Base-by-base conservation (phyloP, 1,140 invertebrate genomes). In the Amyelois transitella region DNA sequence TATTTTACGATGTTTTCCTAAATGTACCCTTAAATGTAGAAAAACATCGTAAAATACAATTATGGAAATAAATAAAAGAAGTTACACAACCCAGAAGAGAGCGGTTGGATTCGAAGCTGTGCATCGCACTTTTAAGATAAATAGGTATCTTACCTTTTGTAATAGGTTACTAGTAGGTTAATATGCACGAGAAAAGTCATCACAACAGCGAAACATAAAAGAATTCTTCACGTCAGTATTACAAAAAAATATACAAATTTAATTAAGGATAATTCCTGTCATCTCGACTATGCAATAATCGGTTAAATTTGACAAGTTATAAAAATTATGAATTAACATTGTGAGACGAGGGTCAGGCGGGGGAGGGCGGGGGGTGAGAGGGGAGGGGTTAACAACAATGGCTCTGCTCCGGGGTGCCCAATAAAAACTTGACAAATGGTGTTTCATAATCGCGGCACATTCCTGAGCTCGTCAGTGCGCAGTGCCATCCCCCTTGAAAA, bases 401-500 rank as follows among this genome's bases (percentile, higher is more conserved):
- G 76, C 60, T 66, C 60, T 67, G 63, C 72, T 80, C 64, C 66
- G 69, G 78, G 75, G 79, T 66, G 69, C 73, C 79, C 80, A 86
- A 86, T 86, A 86, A 86, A 86, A 86, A 86, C 83, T 86, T 86
- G 83, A 86, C 83, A 86, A 86, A 86, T 86, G 79, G 78, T 70
- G 79, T 78, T 78, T 83, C 81, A 84, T 86, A 84, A 86, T 86
- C 83, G 77, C 70, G 56, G 62, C 69, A 80, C 81, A 86, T 86
- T 83, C 83, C 83, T 60, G 61, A 63, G 66, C 64, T 77, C 69
- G 69, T 80, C 78, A 73, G 38, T 56, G 50, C 55, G 55, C 53
- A 61, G 59, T 55, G 58, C 50, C 58, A 55, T 57, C 61, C 64
- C 58, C 54, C 54, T 47, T 24, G 63, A 64, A 70, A 70, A 70